phyloP scores from a whole-genome alignment of 1,140 invertebrate genomes.

The Lordiphosa mommai region DNA sequence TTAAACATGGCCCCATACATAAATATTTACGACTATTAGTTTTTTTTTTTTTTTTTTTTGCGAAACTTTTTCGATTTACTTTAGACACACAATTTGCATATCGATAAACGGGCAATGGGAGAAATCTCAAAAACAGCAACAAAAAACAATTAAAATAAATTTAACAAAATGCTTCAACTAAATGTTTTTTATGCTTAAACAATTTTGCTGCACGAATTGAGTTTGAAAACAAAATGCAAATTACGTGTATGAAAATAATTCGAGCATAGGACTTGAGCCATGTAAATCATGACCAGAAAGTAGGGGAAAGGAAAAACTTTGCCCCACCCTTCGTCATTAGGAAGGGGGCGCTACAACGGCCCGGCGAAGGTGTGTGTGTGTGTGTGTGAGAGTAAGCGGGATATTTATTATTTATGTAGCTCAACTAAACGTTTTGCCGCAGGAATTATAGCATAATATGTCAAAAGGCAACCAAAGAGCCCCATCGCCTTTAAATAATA shows the following conservation, averaged over 20 bases:
- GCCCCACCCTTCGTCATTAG: background rate
- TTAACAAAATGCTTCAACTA: slow-evolving; percentile 22
- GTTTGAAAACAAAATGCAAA: slow-evolving; percentile 62
- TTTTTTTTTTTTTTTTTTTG: too few species aligned
- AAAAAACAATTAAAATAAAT: slow-evolving; percentile 68
- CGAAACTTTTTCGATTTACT: slow-evolving; percentile 69
- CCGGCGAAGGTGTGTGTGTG: background rate
- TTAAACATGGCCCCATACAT: slow-evolving; percentile 47
- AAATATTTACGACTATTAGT: slow-evolving; percentile 77
- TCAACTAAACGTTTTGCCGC: slow-evolving; percentile 73
- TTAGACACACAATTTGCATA: slow-evolving; percentile 51
- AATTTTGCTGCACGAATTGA: slow-evolving; percentile 64
- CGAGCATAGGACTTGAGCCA: slow-evolving; percentile 24
- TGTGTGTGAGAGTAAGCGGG: slow-evolving; percentile 14
- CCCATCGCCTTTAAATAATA: slow-evolving; percentile 53
- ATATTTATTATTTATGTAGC: slow-evolving; percentile 76
- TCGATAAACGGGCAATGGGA: slow-evolving; percentile 34
- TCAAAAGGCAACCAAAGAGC: slow-evolving; percentile 55
- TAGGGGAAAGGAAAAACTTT: slow-evolving; percentile 17
- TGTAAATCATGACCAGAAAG: slow-evolving; percentile 33
- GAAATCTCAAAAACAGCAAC: slow-evolving; percentile 6
- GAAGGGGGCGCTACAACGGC: background rate
- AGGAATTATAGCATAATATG: slow-evolving; percentile 73
- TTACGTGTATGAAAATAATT: slow-evolving; percentile 24
- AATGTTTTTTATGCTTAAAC: slow-evolving; percentile 69